Conservation (phyloP, 2,113 vertebrate species). For the Actinemys pallida region DNA sequence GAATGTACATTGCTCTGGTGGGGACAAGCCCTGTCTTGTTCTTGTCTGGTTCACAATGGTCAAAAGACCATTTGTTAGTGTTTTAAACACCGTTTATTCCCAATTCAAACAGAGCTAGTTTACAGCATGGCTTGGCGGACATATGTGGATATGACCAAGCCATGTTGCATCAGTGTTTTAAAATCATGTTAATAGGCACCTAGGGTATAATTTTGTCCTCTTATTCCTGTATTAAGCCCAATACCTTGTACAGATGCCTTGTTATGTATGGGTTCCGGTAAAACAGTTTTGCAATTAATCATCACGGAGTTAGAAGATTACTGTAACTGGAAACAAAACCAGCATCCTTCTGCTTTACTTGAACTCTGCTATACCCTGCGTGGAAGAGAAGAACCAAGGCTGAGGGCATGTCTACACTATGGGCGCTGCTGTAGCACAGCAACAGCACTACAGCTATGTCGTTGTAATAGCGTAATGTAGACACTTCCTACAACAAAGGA, state of each 20-base stretch:
- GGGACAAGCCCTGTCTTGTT: neutral
- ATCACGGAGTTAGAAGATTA: neutral
- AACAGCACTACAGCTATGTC: neutral
- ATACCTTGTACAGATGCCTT: neutral
- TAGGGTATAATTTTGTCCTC: rapidly evolving
- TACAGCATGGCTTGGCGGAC: neutral
- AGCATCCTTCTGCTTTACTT: neutral
- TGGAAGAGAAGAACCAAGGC: neutral
- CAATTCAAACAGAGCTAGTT: neutral
- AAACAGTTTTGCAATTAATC: conserved; percentile 14
- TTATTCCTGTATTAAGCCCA: rapidly evolving
- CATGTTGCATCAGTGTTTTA: neutral
- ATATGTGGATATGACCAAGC: neutral
- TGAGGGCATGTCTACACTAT: neutral
- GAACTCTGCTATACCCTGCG: neutral
- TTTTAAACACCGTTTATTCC: neutral
- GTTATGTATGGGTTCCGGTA: neutral
- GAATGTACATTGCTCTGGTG: neutral
- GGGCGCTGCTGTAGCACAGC: neutral
- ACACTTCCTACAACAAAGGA: neutral
- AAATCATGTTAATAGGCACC: rapidly evolving
- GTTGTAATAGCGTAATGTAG: neutral
- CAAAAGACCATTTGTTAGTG: neutral
- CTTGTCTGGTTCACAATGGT: neutral
- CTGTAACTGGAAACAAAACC: neutral